Base-by-base conservation (phyloP, 2,797 vertebrate genomes). In the Enteromius thamalakanensis region DNA sequence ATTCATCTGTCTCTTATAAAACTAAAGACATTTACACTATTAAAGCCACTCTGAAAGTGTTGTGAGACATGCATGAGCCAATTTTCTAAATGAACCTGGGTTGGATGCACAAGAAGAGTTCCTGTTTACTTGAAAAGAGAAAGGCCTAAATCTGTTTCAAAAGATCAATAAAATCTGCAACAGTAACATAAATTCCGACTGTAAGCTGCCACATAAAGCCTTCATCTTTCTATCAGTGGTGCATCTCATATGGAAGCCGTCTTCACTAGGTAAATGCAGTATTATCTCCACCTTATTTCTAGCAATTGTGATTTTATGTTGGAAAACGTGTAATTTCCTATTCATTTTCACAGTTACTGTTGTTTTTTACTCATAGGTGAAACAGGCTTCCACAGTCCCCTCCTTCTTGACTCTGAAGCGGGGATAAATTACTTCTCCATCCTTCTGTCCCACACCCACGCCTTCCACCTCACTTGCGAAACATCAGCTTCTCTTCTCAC, bases 401-500 rank as follows among this genome's bases (percentile, higher is more conserved):
- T 42, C 12, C 19, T 67, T 17, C 26, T 21, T 67, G 17, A n/a
- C 55, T 67, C 29, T 51, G 17, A 21, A 32, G 45, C 21, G 12
- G 40, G 17, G 32, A 29, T 62, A 72, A 77, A 64, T 53, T 55
- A 68, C 70, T 60, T 68, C 4, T 78, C 51, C 49, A 51, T 83
- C 34, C 45, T 45, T 60, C 29, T 37, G 8, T 76, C 74, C 40
- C 40, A 69, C 81, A 68, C 74, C 17, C 47, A 53, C 21, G 3
- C 32, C 34, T 42, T 69, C n/a, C 71, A 68, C 64, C 23, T 21
- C 23, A 17, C 62, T 75, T 37, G 74, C 4, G 47, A 23, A 15
- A 64, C 71, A 69, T 65, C 17, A 8, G 79, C 58, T 49, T 86
- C 80, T 84, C 85, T 79, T 85, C 84, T 84, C 86, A 87, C 81